Base-by-base conservation (phyloP, 2,113 vertebrate genomes). In the Phasianus colchicus region DNA sequence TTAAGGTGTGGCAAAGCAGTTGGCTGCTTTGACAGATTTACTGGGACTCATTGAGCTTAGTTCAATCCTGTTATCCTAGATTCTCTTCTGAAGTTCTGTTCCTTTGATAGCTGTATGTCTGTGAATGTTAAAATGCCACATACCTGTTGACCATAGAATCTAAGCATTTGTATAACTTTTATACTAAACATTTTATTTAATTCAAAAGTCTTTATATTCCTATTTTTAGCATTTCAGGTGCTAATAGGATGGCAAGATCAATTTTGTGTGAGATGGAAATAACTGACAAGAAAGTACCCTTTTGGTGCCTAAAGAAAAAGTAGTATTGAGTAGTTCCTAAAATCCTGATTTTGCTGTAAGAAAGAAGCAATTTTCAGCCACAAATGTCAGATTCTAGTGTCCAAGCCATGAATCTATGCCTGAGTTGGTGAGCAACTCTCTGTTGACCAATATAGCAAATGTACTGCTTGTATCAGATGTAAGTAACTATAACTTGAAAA, bases 271-370 rank as follows among this genome's bases (percentile, higher is more conserved):
- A 78, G 69, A 65, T 82, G 43, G 52, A 94, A 74, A 75, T 69
- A 52, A 42, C 70, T 92, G 52, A 61, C 84, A 52, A 78, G 40
- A 86, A 78, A 64, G 52, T 84, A 34, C 32, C 13, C 38, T 84
- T 72, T 66, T 84, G 63, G 20, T 40, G 24, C 61, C 52, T 90
- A 61, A 93, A 84, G 70, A 71, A 40, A 47, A 93, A 72, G 54
- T 32, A 75, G 20, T 57, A 86, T 78, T 88, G 69, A 93, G 66
- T 65, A 75, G 61, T 86, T 94, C 48, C 60, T 93, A 94, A 96
- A 93, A 87, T 61, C 36, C 24, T 65, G 25, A 57, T 82, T 88
- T 89, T 85, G 4, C 50, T 94, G 67, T 65, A 79, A 93, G 63
- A 85, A 36, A 81, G 77, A 90, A 93, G 32, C 8, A 80, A 70